Evolutionary conservation across 1,140 invertebrate species (phyloP).

Genomic region (Lucilia cuprina): DNA sequence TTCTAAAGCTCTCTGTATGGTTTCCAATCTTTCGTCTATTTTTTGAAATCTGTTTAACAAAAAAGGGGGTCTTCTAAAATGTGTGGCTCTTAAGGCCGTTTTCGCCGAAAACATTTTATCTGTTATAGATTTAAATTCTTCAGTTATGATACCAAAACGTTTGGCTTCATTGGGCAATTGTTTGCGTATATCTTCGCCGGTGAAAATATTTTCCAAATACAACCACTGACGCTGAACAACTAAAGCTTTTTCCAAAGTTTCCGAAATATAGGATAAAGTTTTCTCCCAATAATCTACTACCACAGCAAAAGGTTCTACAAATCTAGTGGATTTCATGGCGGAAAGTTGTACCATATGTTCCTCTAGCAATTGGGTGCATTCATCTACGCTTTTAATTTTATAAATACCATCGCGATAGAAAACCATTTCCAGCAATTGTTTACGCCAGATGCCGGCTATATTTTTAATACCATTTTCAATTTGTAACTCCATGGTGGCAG

Average conservation of each 20-base stretch:
- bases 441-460: slow-evolving; percentile 76
- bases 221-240: slow-evolving; percentile 82
- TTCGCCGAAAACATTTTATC: slow-evolving; percentile 66
- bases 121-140: slow-evolving; percentile 77
- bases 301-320: slow-evolving; percentile 82
- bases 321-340: slow-evolving; percentile 85
- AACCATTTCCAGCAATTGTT: slow-evolving; percentile 73
- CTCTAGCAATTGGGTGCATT: slow-evolving; percentile 76
- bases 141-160: slow-evolving; percentile 76
- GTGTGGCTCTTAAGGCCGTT: slow-evolving; percentile 67
- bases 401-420: slow-evolving; percentile 74
- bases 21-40: slow-evolving; percentile 72
- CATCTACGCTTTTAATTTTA: slow-evolving; percentile 72
- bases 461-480: slow-evolving; percentile 80
- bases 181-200: slow-evolving; percentile 82
- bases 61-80: slow-evolving; percentile 66
- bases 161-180: slow-evolving; percentile 80
- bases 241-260: slow-evolving; percentile 78
- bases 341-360: slow-evolving; percentile 78
- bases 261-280: slow-evolving; percentile 77
- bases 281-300: slow-evolving; percentile 85
- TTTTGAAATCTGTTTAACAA: slow-evolving; percentile 70
- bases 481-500: slow-evolving; percentile 83
- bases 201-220: slow-evolving; percentile 86
- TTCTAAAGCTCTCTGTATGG: slow-evolving; percentile 77